Conservation (phyloP, 2,888 invertebrate genomes). For the Myopa tessellatipennis region DNA sequence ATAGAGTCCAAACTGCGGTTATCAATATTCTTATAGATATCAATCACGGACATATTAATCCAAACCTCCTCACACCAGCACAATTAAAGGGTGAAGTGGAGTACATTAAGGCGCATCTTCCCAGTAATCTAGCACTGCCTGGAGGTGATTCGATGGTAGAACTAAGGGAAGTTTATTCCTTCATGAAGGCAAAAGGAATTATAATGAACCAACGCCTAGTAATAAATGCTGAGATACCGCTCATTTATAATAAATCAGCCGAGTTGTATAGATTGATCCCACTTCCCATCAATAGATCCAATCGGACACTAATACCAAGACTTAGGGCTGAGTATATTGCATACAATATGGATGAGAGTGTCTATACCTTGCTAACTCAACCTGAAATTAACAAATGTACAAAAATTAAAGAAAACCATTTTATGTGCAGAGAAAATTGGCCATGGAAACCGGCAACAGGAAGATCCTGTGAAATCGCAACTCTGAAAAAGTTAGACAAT, state of each 20-base stretch:
- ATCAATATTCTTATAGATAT: constrained; percentile 18
- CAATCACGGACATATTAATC: background rate
- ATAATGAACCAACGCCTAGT: background rate
- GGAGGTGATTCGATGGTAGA: background rate
- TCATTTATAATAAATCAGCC: background rate
- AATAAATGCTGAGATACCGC: constrained; percentile 1
- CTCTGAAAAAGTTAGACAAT: too few relatives aligned
- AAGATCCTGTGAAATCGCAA: too few relatives aligned
- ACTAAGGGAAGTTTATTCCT: background rate
- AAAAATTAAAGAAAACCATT: constrained; percentile 5
- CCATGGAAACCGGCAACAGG: background rate
- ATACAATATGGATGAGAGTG: constrained; percentile 12
- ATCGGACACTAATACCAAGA: constrained; percentile 15
- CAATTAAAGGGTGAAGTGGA: constrained; percentile 7
- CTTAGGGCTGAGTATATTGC: constrained; percentile 14
- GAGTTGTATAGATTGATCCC: constrained; percentile 9
- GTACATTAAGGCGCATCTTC: background rate
- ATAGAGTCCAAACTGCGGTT: background rate
- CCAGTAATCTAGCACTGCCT: too few relatives aligned
- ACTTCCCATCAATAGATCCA: constrained; percentile 17
- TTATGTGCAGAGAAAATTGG: background rate
- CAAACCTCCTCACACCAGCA: background rate
- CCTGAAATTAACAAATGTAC: constrained; percentile 2
- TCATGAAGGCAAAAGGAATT: background rate
- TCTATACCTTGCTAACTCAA: background rate